A percentile compares a stretch with the other conserved stretches of the same genome.
These are phyloP conservation scores for Staurois parvus DNA, from an alignment of 2,797 vertebrate species.

Conservation along the genomic window DNA sequence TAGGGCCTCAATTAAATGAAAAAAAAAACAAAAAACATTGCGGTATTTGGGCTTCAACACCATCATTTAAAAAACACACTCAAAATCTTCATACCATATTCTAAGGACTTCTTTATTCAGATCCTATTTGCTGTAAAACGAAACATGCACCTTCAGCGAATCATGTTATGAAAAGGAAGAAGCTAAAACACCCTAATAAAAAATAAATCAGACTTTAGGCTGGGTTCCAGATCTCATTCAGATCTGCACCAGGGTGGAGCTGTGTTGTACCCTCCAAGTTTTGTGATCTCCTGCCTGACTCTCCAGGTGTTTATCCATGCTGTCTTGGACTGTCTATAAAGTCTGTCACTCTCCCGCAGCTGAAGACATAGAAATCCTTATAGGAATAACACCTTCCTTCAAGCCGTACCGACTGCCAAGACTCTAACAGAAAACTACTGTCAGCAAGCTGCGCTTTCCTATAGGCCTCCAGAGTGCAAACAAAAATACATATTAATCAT, in stretches of 20 bases:
- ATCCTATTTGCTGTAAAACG: too few species aligned
- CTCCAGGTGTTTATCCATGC: conserved; percentile 46
- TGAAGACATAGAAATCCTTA: conserved; percentile 30
- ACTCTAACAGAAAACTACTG: conserved; percentile 50
- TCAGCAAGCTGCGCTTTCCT: conserved; percentile 55
- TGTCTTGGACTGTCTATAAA: conserved; percentile 56
- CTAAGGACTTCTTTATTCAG: too few species aligned
- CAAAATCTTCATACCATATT: too few species aligned
- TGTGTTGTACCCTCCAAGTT: neutral
- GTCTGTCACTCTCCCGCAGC: conserved; percentile 43
- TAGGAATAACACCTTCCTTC: conserved; percentile 42
- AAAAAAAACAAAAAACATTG: too few species aligned
- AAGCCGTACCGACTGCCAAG: conserved; percentile 31
- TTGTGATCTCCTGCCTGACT: conserved; percentile 27
- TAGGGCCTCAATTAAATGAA: too few species aligned
- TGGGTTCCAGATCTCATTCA: neutral
- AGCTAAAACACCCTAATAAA: conserved; percentile 3
- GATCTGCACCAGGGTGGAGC: conserved; percentile 9
- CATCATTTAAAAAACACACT: too few species aligned
- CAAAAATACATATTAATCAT: conserved; percentile 56
- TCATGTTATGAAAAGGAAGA: too few species aligned
- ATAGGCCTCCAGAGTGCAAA: conserved; percentile 60
- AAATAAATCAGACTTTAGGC: conserved; percentile 8
- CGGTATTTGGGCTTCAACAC: too few species aligned
- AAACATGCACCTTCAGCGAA: too few species aligned